Base-by-base conservation (phyloP, 2,797 vertebrate species). In the Sebastes alutus region DNA sequence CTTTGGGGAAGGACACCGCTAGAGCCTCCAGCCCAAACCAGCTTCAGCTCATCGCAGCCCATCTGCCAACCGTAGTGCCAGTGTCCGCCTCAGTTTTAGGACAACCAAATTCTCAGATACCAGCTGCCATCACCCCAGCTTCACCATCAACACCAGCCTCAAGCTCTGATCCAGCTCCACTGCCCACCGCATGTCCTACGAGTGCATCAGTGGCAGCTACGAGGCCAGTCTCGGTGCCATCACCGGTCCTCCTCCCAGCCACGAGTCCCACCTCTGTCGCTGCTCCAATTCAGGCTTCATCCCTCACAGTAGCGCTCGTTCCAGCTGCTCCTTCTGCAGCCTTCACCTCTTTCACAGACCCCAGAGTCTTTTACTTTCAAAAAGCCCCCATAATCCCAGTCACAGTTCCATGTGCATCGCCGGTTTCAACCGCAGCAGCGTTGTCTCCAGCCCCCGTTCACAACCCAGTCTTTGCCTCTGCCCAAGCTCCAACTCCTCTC, bases 321-420 rank as follows among this genome's bases (percentile, higher is more conserved):
- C 58, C 82, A 29, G 74, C 82, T 7, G 30, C 72, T 52, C 25
- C 77, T 30, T 64, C 84, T n/a, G 32, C 77, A 27, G 7, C 75
- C 14, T 11, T 73, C 35, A 1, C 85, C 33, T 66, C 89, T 27
- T 67, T 80, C 42, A n/a, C 80, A 20, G 59, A 78, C 20, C 35
- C 87, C 12, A 78, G 62, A 75, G 86, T 35, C 33, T 70, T 92
- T 42, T 92, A 87, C 75, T 80, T 90, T 80, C 90, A 90, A 67
- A 89, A 82, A 29, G 59, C 92, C 12, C 64, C 82, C 1, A 7
- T 90, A 6, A 76, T 83, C 70, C 85, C 90, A 0, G 75, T 85
- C 30, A 38, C 82, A 0, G 52, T 84, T 6, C 72, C 85, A 1
- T 75, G 52, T 65, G 18, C 72, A 1, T 62, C 85, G 8, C 64